Evolutionary conservation across 1,140 invertebrate genomes (phyloP).

Genomic region (Holotrichia oblita): DNA sequence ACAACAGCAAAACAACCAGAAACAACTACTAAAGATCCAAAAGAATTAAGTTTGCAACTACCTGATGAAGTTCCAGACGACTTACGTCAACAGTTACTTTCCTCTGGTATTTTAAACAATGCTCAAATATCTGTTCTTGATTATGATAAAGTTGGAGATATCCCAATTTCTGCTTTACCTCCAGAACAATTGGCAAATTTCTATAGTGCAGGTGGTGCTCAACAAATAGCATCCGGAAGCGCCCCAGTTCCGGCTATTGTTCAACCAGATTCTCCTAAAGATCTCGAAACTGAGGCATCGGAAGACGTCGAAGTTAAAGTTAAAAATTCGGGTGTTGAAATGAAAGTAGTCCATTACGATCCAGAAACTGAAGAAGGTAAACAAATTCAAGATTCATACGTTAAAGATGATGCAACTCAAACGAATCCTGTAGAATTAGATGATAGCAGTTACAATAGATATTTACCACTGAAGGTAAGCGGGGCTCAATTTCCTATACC

Average conservation of each 20-base stretch:
- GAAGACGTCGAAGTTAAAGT: slow-evolving; percentile 64
- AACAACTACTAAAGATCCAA: slow-evolving; percentile 59
- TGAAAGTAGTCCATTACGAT: slow-evolving; percentile 85
- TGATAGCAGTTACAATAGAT: slow-evolving; percentile 79
- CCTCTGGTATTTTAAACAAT: slow-evolving; percentile 85
- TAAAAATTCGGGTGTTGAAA: slow-evolving; percentile 73
- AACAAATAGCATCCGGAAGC: slow-evolving; percentile 71
- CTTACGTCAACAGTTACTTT: slow-evolving; percentile 81
- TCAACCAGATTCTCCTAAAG: slow-evolving; percentile 58
- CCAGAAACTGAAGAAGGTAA: slow-evolving; percentile 77
- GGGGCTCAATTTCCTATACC: slow-evolving; percentile 85
- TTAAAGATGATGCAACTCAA: slow-evolving; percentile 76
- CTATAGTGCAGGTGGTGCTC: slow-evolving; percentile 77
- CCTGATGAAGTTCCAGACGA: slow-evolving; percentile 90
- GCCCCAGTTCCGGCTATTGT: slow-evolving; percentile 72
- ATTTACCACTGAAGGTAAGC: slow-evolving; percentile 82
- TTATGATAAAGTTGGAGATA: slow-evolving; percentile 89
- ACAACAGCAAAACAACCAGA: slow-evolving; percentile 59
- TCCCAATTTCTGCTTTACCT: slow-evolving; percentile 82
- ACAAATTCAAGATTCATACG: slow-evolving; percentile 75
- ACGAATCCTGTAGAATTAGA: slow-evolving; percentile 78
- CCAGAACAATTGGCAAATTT: slow-evolving; percentile 86
- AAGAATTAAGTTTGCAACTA: slow-evolving; percentile 69
- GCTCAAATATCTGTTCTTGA: slow-evolving; percentile 87
- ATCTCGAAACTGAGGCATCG: slow-evolving; percentile 63